Conservation (phyloP, 1,140 invertebrate species). For the Armadillidium nasatum region DNA sequence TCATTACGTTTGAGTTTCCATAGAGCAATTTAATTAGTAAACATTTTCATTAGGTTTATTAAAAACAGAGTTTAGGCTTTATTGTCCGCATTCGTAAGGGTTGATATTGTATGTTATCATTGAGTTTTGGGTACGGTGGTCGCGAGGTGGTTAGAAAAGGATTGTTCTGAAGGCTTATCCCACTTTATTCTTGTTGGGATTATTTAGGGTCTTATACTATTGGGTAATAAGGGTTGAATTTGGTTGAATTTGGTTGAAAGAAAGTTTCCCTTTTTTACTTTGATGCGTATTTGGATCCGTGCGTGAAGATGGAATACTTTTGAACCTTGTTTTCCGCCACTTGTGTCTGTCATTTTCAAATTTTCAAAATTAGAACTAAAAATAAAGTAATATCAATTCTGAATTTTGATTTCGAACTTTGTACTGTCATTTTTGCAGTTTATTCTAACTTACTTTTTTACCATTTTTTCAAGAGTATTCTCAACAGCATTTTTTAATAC, state of each 20-base stretch:
- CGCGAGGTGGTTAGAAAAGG: neutral
- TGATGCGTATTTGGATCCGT: neutral
- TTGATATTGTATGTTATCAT: neutral
- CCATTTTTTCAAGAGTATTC: too few species aligned
- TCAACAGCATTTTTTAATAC: too few species aligned
- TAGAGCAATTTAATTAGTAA: conserved; percentile 40
- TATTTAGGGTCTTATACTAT: too few species aligned
- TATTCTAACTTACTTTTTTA: too few species aligned
- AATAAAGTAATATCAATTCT: too few species aligned
- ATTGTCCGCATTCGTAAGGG: neutral
- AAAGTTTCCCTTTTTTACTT: neutral
- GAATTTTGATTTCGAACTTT: too few species aligned
- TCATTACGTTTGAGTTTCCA: conserved; percentile 37
- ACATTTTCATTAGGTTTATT: conserved; percentile 36
- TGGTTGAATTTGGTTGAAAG: too few species aligned
- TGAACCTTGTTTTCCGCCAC: neutral
- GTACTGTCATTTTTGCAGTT: too few species aligned
- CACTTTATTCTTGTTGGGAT: too few species aligned
- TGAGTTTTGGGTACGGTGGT: neutral
- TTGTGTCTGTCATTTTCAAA: too few species aligned
- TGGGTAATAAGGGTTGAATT: too few species aligned
- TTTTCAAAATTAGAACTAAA: too few species aligned
- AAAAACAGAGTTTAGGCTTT: neutral
- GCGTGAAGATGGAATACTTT: neutral
- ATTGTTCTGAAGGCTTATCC: neutral